Evolutionary conservation across 2,113 vertebrate genomes (phyloP).

Genomic region (Cavia porcellus): DNA sequence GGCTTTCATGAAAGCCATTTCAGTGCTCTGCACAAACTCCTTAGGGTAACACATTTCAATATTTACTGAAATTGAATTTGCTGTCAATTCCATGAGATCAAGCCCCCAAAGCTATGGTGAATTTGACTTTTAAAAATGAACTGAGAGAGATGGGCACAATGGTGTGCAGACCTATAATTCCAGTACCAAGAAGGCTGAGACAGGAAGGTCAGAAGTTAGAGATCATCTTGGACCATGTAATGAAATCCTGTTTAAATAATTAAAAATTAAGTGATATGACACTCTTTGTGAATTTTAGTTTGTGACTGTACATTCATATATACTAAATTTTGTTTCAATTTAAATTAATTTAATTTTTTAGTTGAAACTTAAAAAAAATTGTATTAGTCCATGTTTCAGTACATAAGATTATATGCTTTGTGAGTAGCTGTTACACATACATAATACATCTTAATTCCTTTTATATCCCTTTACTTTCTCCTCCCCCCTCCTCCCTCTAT

Average conservation of each 20-base stretch:
- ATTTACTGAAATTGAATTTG: neutral
- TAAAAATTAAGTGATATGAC: neutral
- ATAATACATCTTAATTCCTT: neutral
- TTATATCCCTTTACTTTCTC: neutral
- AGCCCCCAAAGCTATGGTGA: neutral
- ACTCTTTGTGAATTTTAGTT: neutral
- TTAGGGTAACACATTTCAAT: neutral
- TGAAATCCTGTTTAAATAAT: neutral
- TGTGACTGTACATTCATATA: neutral
- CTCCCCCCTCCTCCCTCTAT: neutral
- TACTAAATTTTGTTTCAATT: neutral
- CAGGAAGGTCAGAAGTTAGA: neutral
- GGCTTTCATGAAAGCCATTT: neutral
- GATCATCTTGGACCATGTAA: neutral
- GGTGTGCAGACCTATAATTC: neutral
- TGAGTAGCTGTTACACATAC: neutral
- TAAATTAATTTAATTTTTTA: neutral
- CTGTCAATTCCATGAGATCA: neutral
- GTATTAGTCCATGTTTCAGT: neutral
- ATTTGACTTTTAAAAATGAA: slow-evolving; percentile 24
- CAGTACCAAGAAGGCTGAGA: neutral
- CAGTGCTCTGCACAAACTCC: neutral
- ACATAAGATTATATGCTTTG: neutral
- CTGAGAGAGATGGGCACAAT: neutral
- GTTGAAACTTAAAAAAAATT: neutral